Conservation (phyloP, 2,888 invertebrate species). For the Noctua janthe region DNA sequence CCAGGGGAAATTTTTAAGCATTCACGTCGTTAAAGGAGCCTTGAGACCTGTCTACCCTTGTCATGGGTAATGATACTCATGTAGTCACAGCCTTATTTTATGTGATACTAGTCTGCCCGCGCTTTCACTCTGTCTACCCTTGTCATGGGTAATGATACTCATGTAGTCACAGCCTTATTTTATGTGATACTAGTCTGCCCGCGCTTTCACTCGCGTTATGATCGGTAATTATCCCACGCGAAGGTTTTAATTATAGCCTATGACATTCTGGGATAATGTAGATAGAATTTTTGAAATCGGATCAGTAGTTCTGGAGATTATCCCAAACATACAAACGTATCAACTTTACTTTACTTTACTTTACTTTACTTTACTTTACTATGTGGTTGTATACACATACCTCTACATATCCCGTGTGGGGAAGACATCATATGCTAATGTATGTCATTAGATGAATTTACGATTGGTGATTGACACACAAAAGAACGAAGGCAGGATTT, state of each 20-base stretch:
- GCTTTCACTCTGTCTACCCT: conserved; percentile 69
- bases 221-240: too few relatives aligned
- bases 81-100: conserved; percentile 33
- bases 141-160: conserved; percentile 65
- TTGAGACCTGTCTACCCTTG: conserved; percentile 65
- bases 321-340: too few relatives aligned
- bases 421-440: too few relatives aligned
- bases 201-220: neutral
- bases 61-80: conserved; percentile 65
- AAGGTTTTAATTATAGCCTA: neutral
- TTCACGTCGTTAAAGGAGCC: conserved; percentile 73
- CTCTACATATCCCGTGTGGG: too few relatives aligned
- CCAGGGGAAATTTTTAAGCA: conserved; percentile 75
- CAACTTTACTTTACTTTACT: too few relatives aligned
- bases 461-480: too few relatives aligned
- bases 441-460: too few relatives aligned
- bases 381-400: too few relatives aligned
- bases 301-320: neutral
- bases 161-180: conserved; percentile 40
- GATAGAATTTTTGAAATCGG: neutral
- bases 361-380: too few relatives aligned
- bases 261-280: too few relatives aligned
- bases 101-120: neutral
- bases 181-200: neutral
- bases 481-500: too few relatives aligned